Evolutionary conservation across 2,113 vertebrate species (phyloP), one percentile per base, ranked within the genome.

Genomic region (Gasterosteus aculeatus): DNA sequence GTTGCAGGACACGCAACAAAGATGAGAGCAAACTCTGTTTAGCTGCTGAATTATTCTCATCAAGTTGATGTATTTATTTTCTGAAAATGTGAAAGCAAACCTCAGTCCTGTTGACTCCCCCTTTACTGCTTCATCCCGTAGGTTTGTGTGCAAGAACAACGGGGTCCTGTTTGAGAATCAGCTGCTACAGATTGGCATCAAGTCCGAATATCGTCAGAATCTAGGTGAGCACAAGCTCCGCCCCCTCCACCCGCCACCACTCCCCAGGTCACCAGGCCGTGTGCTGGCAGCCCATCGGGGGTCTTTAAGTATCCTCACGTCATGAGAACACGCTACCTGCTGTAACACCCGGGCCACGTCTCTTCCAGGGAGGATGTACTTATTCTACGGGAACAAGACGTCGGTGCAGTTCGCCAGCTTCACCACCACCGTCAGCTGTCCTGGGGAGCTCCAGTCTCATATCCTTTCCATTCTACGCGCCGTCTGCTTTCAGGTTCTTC

Each of bases 131-230:
- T 35, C 12, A 8, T 11, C 9, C 78, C 63, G 12, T 79, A 97
- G 96, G 92, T 98, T 98, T 79, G 97, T 98, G 67, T 98, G 97
- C 89, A 97, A 97, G 94, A 98, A 97, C 83, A 97, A 97, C 0
- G 96, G 97, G 0, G 96, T 98, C 80, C 92, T 98, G 68, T 98
- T 97, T 88, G 97, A 98, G 92, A 98, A 98, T 86, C 96, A 97
- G 81, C 94, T 98, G 68, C 89, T 97, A 59, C 97, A 98, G 91
- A 98, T 98, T 0, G 97, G 97, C 38, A 96, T 97, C 71, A 98
- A 98, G 88, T 97, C 97, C 0, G 97, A 97, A 89, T 98, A 97
- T 85, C 95, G 97, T 69, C 97, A 98, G 94, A 98, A 97, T 74
- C 90, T 98, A 62, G 97, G 97, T 97, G 81, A 87, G 95, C 88